Evolutionary conservation across 2,888 invertebrate genomes (phyloP).

Genomic region (Hermodice carunculata): DNA sequence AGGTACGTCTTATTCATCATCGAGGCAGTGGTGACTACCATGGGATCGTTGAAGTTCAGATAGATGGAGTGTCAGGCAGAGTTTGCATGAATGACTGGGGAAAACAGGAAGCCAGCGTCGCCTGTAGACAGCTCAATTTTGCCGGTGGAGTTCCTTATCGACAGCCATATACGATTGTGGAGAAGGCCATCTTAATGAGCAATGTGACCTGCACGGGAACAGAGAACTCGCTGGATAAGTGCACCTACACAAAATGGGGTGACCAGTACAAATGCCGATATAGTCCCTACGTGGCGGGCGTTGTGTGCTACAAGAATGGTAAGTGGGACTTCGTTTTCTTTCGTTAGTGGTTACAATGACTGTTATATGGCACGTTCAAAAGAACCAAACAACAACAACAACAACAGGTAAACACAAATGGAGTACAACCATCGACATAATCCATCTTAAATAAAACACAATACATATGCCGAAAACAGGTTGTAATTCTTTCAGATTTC

Average conservation of each 20-base stretch:
- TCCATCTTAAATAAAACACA: no score
- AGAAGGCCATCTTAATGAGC: constrained; percentile 49
- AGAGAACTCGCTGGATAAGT: constrained; percentile 48
- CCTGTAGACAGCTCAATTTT: constrained; percentile 53
- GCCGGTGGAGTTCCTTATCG: constrained; percentile 55
- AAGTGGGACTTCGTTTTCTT: constrained; percentile 31
- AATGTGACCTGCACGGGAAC: constrained; percentile 47
- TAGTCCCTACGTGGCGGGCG: constrained; percentile 51
- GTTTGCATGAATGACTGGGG: constrained; percentile 3
- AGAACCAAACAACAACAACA: no score
- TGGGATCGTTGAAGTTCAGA: constrained; percentile 1
- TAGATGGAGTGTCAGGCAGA: constrained; percentile 16
- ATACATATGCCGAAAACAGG: no score
- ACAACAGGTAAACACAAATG: no score
- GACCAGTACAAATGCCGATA: constrained; percentile 48
- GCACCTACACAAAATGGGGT: constrained; percentile 40
- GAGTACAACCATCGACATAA: no score
- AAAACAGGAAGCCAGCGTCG: background rate
- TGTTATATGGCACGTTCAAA: no score
- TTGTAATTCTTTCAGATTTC: background rate
- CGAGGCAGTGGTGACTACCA: no score
- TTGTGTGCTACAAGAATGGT: constrained; percentile 54
- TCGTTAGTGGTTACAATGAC: no score
- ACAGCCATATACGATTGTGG: no score
- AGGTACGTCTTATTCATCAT: no score